Evolutionary conservation across 2,797 vertebrate species (phyloP), one percentile per base, ranked within the genome.

Genomic region (Labeo calbasu): DNA sequence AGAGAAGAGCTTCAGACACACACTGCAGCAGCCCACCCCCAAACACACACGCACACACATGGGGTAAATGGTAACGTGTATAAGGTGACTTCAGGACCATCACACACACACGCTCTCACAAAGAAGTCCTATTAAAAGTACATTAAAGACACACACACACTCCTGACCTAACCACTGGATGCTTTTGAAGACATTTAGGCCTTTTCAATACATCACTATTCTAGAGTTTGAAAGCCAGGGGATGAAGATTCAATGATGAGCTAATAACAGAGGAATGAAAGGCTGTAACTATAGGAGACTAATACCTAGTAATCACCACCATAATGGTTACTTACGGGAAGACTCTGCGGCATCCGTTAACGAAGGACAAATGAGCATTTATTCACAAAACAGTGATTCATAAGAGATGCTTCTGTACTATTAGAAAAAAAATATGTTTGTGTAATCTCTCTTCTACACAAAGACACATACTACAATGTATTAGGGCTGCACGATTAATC

Each of bases 1-100:
- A 90, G 79, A 88, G 83, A 88, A 89, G 76, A 89, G 85, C 89
- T 90, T 89, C 86, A 90, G 85, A 89, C 71, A 85, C 61, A 73
- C 83, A 84, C 77, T 71, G 87, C 82, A 78, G 72, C 63, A 83
- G 68, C 61, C 50, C 63, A 32, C 40, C 75, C 82, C n/a, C 68
- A 3, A 46, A 46, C 43, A 46, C 8, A 68, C 28, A 66, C 72
- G 78, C 69, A 32, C 23, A 79, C 75, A 70, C 59, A 75, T 59
- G 66, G 63, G 61, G 61, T 65, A 68, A 81, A 85, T 48, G 32
- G 72, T n/a, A 69, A 83, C 63, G 23, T 48, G 48, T 51, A 65
- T 82, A 83, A 68, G n/a, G 50, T 55, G 81, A 83, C 23, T 84
- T 84, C 15, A 71, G 21, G 51, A 82, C 68, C 73, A 84, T 55